Evolutionary conservation across 2,888 invertebrate species (phyloP), one percentile per base, ranked within the genome.

Genomic region (Omphaloscelis lunosa): DNA sequence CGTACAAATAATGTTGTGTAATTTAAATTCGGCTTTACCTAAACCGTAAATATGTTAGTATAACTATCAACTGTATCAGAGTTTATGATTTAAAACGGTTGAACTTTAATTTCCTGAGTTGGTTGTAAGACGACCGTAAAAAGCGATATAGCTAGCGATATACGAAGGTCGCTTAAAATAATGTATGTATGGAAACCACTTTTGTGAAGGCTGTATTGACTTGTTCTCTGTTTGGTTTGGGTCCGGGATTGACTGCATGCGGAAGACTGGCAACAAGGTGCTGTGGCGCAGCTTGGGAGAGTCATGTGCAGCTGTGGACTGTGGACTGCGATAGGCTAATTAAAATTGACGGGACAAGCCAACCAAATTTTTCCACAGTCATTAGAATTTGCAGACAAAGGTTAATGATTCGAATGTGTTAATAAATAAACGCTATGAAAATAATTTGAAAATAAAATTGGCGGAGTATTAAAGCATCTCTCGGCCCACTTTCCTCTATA

Each of bases 101-200:
- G 67, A 83, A 80, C 83, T 77, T 83, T 84, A 80, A 84, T 83
- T 83, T 83, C 83, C 83, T 76, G 83, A 51, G 51, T 83, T 67
- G 80, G 83, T 72, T 66, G 62, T 72, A 67, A 70, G 70, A 51
- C 39, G 69, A 71, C 58, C 76, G 62, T 51, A 45, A 72, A 72
- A 67, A 62, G 34, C 62, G 48, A 68, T 67, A 72, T 23, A 48
- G 20, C 12, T 15, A 29, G 15, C n/a, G n/a, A n/a, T n/a, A n/a
- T 70, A 63, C 15, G 53, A 59, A 63, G 67, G 51, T n/a, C 20
- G 70, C 59, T 63, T 83, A 29, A 51, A 77, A 82, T 82, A 72
- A 82, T 62, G 11, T 73, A 29, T 20, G 27, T 12, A 17, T 53
- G 15, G 8, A 68, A 45, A 39, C 20, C 17, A 29, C 1, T 61